Evolutionary conservation across 2,113 vertebrate species (phyloP).

Genomic region (Ifrita kowaldi): DNA sequence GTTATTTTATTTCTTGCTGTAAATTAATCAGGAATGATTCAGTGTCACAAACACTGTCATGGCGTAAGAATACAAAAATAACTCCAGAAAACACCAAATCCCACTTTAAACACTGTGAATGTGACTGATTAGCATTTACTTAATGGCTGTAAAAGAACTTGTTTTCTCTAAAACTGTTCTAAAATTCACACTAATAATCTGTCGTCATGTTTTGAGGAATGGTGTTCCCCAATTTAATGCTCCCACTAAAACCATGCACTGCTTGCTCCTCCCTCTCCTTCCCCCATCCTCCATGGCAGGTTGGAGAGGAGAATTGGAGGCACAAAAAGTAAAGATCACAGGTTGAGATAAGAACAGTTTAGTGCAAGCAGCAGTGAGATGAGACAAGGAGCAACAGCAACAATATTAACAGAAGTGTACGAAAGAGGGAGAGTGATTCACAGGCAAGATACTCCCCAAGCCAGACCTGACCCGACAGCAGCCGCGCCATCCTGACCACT

Average conservation of each 20-base stretch:
- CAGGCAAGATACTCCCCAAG: not conserved
- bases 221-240: not conserved
- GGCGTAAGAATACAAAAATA: not conserved
- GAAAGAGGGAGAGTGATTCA: not conserved
- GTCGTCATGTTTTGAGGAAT: not conserved
- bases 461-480: rapidly evolving
- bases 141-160: not conserved
- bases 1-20: not conserved
- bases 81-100: not conserved
- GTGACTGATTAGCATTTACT: not conserved
- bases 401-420: not conserved
- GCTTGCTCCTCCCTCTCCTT: not conserved
- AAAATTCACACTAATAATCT: not conserved
- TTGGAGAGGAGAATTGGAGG: not conserved
- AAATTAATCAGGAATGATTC: constrained; percentile 20
- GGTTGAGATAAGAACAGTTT: not conserved
- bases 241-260: not conserved
- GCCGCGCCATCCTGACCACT: no score
- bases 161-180: not conserved
- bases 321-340: not conserved
- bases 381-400: not conserved
- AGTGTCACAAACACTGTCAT: not conserved
- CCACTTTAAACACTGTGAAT: not conserved
- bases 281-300: not conserved
- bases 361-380: not conserved